phyloP scores from a whole-genome alignment of 92 coral and sea anemone genomes.

The Metridium senile region DNA sequence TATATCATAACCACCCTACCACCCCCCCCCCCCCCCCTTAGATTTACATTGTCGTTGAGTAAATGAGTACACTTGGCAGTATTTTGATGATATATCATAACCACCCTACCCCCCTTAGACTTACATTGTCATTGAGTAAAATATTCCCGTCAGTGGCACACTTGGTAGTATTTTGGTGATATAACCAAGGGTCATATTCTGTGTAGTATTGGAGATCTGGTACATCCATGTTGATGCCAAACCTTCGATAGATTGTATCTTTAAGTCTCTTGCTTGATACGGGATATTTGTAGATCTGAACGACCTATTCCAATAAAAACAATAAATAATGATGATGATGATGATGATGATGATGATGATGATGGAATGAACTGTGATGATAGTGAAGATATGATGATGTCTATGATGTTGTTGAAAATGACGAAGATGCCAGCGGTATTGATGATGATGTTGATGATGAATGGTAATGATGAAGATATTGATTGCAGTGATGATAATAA shows the following conservation, averaged over 20 bases:
- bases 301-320: constrained; percentile 9
- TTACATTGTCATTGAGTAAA: constrained; percentile 67
- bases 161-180: constrained; percentile 79
- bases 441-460: not conserved
- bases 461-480: not conserved
- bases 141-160: constrained; percentile 89
- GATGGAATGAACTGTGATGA: not conserved
- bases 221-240: constrained; percentile 52
- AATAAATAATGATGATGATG: not conserved
- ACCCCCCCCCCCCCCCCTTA: not conserved
- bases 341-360: not conserved
- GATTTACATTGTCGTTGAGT: constrained; percentile 35
- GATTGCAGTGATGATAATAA: not conserved
- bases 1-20: not conserved
- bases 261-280: constrained; percentile 42
- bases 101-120: constrained; percentile 20
- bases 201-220: constrained; percentile 44
- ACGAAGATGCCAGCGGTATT: not conserved
- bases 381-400: not conserved
- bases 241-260: constrained; percentile 51
- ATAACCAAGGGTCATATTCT: constrained; percentile 65
- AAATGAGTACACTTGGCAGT: constrained; percentile 68
- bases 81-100: constrained; percentile 74
- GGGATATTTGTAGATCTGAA: constrained; percentile 37
- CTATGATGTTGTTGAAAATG: not conserved